Base-by-base conservation (phyloP, 2,888 invertebrate species). In the Stegophylla sp. region DNA sequence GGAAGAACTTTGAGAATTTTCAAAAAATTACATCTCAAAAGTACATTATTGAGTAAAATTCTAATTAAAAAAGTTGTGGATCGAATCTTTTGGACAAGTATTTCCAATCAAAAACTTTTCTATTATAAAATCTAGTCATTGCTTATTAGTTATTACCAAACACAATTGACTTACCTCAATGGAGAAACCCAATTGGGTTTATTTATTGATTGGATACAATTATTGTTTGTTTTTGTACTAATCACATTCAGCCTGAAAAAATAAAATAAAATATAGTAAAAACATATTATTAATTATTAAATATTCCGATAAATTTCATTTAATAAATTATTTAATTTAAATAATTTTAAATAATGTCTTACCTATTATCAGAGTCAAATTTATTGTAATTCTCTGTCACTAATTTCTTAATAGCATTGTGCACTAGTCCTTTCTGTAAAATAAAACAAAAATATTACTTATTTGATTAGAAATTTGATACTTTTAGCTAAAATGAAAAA, bases 311-410 rank as follows among this genome's bases (percentile, higher is more conserved):
- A 34, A 20, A 56, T 56, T 9, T 56, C 23, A 23, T 23, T 2
- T 23, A 28, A 9, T 17, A 10, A 48, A 10, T 48, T 17, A 15
- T n/a, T 48, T 67, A n/a, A n/a, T 72, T 43, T 20, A 13, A 43
- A 13, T 28, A 26, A 28, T 9, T 10, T 48, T 34, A 34, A n/a
- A 23, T 3, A 17, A 34, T 1, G 23, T 67, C 26, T 41, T 51
- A 71, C 69, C 61, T 61, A 34, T 71, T 71, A 7, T 79, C 79
- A 1, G 79, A 79, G 9, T 86, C 83, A 56, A 84, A 84, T 83
- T 86, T 84, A 82, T 85, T 85, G 83, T 85, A 86, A n/a, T 85
- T 84, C 72, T 83, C 84, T 20, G 84, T 82, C 17, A 84, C 85
- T 41, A 85, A 85, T 51, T 84, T 85, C 82, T 83, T 84, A 20